These are phyloP conservation scores for Dolomedes plantarius DNA, from an alignment of 2,888 invertebrate genomes.

Conservation along the genomic window DNA sequence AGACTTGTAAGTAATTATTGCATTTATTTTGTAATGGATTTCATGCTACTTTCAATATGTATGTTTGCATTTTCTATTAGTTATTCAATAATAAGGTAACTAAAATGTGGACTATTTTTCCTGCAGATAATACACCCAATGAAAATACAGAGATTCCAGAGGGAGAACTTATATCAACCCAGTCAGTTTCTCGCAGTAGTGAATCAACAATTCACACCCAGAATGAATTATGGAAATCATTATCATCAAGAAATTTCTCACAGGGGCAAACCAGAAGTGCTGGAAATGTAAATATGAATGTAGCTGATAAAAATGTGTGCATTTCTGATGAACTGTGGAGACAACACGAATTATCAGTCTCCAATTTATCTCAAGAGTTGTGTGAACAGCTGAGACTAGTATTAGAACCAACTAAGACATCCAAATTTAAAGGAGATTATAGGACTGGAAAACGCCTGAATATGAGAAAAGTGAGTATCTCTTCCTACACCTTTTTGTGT, in stretches of 20 bases:
- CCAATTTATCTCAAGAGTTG: conserved; percentile 85
- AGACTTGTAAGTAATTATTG: no score
- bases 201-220: conserved; percentile 88
- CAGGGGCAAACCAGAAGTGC: background rate
- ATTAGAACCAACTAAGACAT: conserved; percentile 95
- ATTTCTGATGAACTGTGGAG: conserved; percentile 16
- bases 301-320: background rate
- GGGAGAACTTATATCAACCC: conserved; percentile 26
- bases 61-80: no score
- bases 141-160: conserved; percentile 49
- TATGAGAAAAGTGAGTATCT: conserved; percentile 87
- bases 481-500: no score
- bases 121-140: no score
- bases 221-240: conserved; percentile 50
- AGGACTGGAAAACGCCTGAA: conserved; percentile 97
- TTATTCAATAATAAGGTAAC: no score
- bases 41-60: no score
- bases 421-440: conserved; percentile 95
- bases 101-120: no score
- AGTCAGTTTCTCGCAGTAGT: conserved; percentile 61
- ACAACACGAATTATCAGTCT: conserved; percentile 28
- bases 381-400: conserved; percentile 96
- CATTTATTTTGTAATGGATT: no score
- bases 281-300: conserved; percentile 17
- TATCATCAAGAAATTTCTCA: background rate